Evolutionary conservation across 1,140 invertebrate species (phyloP).

Genomic region (Caenorhabditis elegans): WBcel235 BX284605.5:11941001-11941500

Average conservation of each 20-base stretch:
- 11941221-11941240: no score
- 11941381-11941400: background rate
- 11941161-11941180: background rate
- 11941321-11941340: background rate
- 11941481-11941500: no score
- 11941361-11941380: background rate
- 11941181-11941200: no score
- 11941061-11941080: background rate
- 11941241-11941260: no score
- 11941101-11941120: background rate
- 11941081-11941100: background rate
- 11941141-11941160: background rate
- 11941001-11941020: background rate
- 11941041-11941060: background rate
- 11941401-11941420: constrained; percentile 3
- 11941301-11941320: background rate
- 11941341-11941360: constrained; percentile 1
- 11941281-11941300: background rate
- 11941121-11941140: background rate
- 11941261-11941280: no score
- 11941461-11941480: no score
- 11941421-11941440: background rate
- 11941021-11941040: background rate
- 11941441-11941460: background rate
- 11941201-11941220: no score